Evolutionary conservation across 2,797 vertebrate species (phyloP), one percentile per base, ranked within the genome.

Genomic region (Sebastes vulpes): DNA sequence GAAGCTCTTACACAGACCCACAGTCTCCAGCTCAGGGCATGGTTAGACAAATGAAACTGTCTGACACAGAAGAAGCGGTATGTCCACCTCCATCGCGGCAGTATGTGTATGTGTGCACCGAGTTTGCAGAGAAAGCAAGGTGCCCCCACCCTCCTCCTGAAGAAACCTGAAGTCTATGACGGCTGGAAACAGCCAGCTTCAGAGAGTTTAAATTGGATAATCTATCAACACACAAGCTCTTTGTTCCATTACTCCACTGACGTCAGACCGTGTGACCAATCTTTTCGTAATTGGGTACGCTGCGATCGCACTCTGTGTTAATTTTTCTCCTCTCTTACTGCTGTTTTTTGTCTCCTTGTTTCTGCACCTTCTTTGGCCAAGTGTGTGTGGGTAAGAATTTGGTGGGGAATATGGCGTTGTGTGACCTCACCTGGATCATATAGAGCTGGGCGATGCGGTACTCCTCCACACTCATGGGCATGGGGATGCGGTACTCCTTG

Each of bases 401-500:
- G 31, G 63, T 25, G 35, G 3, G 12, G 6, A 26, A 26, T 18
- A 7, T 20, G n/a, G 14, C 1, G 52, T 14, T 52, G 6, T 46
- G 65, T 73, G 69, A 68, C 28, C 96, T 94, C 89, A 99, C 98
- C 98, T 99, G 98, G 58, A 99, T 99, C 98, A 99, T 99, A 92
- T 99, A 99, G 72, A 99, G 97, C 96, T 99, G 98, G 2, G 98
- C 98, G 9, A 99, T 99, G 84, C 98, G 98, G 95, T 99, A 99
- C 89, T 99, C 98, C 68, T 99, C 98, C 97, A 99, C 98, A 10
- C 98, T 99, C 98, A 99, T 97, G 0, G 98, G 98, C 91, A 99
- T 97, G 80, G 98, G 98, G 92, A 99, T 99, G 52, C 97, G 97
- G 87, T 99, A 99, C 92, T 99, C 98, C 91, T 99, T 99, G 94